Base-by-base conservation (phyloP, 1,140 invertebrate genomes). In the Caenorhabditis remanei region DNA sequence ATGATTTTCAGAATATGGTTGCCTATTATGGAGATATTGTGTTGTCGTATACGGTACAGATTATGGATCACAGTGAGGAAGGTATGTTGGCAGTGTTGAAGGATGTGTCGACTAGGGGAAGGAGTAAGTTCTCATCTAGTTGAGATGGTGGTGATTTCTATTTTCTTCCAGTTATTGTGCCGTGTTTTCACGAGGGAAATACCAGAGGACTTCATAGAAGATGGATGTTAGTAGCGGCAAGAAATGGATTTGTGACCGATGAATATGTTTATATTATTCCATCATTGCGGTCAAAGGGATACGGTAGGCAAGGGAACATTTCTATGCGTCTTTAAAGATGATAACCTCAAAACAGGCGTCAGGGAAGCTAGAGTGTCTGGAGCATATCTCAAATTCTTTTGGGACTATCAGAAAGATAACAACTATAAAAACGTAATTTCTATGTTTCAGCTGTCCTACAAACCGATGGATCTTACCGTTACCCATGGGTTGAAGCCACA, bases 1-100 rank as follows among this genome's bases (percentile, higher is more conserved):
- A 79, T 32, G 71, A 79, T 50, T 79, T 79, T 53, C 71, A 79
- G 24, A 50, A 79, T 50, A 79, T 79, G 71, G n/a, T 79, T 50
- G 43, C 71, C 7, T 79, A 79, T 53, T 79, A 79, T 32, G 71
- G 71, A 21, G 71, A 79, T 50, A 79, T 79, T 50, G 46, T 79
- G 50, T 14, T 79, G 3, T 79, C 71, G 4, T 79, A 79, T 24
- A 50, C 71, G 11, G 46, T 79, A 21, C 71, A 24, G 19, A 79
- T 79, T 6, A 79, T 50, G 71, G 71, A 79, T 79, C 46, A 50
- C 2, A 50, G 71, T 79, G 71, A 79, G 41, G 43, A n/a, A 50
- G 71, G 71, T 9, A 7, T 79, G 7, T 41, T 79, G 14, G 43
- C 71, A 1, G 19, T 79, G 50, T 24, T 79, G 14, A 79, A 79